Evolutionary conservation across 1,140 invertebrate species (phyloP), one percentile per base, ranked within the genome.

Genomic region (Bombus cullumanus): DNA sequence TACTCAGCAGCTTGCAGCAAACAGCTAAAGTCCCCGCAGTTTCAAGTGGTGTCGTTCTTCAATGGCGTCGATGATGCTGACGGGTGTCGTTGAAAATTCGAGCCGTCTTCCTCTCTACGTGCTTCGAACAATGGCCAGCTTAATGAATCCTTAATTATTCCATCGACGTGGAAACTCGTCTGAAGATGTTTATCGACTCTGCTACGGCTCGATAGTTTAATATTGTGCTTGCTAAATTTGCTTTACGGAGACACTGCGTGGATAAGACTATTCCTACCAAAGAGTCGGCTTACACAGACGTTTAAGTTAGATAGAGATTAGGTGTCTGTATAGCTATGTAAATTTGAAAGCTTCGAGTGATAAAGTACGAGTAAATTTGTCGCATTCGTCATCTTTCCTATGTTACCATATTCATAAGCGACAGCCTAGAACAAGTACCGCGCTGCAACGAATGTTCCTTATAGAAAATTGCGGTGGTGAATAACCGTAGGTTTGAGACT

Each of bases 1-100:
- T 39, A 93, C 92, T 93, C 92, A 91, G 92, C 91, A 92, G 93
- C 93, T 94, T 93, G 92, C 90, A 72, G 47, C 86, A n/a, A n/a
- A 39, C 83, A 47, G 91, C 90, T 91, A 89, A 92, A 92, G 89
- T 93, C 85, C 85, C 57, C n/a, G 28, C 37, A 86, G 85, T 92
- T 89, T 88, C 75, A 72, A 86, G 74, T 85, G 81, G 74, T 68
- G 83, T 84, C 90, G 87, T 90, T 73, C 79, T 81, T 90, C 83
- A 88, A 89, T 81, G 86, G 85, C 79, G 69, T 71, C 77, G 85
- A 89, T 83, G 82, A 69, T 83, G 74, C 83, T 89, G 83, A 89
- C 78, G 78, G 37, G 76, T 72, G 68, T 76, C 76, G 73, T 81
- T 77, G 88, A 89, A 86, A 86, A 89, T 79, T 78, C 85, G 73